phyloP scores from a whole-genome alignment of 2,797 vertebrate genomes.

The Peromyscus attwateri region DNA sequence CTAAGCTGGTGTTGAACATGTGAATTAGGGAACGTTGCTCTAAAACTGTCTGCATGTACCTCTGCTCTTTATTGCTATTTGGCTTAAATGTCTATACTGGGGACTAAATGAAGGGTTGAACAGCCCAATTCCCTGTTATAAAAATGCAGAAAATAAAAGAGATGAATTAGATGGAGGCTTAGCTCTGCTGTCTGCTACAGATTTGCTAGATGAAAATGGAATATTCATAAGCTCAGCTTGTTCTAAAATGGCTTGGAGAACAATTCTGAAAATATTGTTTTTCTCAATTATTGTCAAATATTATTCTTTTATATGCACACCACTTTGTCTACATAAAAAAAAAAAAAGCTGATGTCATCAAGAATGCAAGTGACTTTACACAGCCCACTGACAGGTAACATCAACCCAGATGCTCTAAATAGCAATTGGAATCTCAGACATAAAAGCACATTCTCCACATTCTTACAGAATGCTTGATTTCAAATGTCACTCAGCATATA shows the following conservation, averaged over 20 bases:
- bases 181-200: neutral
- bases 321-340: neutral
- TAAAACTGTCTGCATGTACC: neutral
- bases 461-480: slow-evolving; percentile 48
- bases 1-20: neutral
- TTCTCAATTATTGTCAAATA: neutral
- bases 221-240: neutral
- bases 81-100: neutral
- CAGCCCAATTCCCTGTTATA: neutral
- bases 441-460: slow-evolving; percentile 42
- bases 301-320: neutral
- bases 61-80: neutral
- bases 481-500: slow-evolving; percentile 57
- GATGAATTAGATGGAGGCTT: neutral
- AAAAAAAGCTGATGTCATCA: neutral
- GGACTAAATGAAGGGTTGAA: neutral
- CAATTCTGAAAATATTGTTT: neutral
- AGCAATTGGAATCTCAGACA: slow-evolving; percentile 18
- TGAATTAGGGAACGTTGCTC: neutral
- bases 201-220: neutral
- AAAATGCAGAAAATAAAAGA: neutral
- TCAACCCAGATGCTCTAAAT: neutral
- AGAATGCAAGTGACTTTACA: neutral
- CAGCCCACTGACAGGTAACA: slow-evolving; percentile 15
- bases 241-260: neutral